Evolutionary conservation across 2,888 invertebrate genomes (phyloP).

Genomic region (Operophtera brumata): DNA sequence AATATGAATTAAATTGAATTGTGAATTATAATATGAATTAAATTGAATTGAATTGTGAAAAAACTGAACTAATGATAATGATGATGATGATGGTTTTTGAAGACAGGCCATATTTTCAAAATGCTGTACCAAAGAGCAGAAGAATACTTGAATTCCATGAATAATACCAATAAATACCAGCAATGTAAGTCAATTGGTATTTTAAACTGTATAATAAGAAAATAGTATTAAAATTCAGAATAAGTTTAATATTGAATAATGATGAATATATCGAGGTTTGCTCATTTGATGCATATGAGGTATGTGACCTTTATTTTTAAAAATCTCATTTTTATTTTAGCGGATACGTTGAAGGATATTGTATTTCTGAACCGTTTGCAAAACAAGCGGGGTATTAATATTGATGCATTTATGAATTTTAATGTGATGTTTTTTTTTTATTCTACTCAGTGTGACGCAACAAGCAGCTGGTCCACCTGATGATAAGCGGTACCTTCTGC

Average conservation of each 20-base stretch:
- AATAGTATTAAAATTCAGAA: slow-evolving; percentile 42
- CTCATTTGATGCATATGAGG: slow-evolving; percentile 44
- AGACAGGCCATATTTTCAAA: too few species aligned
- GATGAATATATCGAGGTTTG: slow-evolving; percentile 47
- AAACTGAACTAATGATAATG: too few species aligned
- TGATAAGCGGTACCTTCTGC: too few species aligned
- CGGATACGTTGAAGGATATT: slow-evolving; percentile 59
- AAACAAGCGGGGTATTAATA: slow-evolving; percentile 24
- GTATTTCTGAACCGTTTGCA: slow-evolving; percentile 53
- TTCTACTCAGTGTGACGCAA: too few species aligned
- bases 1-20: too few species aligned
- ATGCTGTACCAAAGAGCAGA: neutral
- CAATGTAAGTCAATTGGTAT: slow-evolving; percentile 5
- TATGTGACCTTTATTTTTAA: slow-evolving; percentile 50
- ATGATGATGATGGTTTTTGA: too few species aligned
- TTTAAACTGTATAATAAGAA: slow-evolving; percentile 14
- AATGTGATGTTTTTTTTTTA: too few species aligned
- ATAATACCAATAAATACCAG: neutral
- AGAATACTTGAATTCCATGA: neutral
- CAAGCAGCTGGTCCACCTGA: too few species aligned
- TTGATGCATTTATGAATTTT: neutral
- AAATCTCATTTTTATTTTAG: slow-evolving; percentile 62
- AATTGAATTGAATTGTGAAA: too few species aligned
- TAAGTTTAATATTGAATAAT: slow-evolving; percentile 44
- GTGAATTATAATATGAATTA: too few species aligned